A percentile compares a stretch with the other conserved stretches of the same genome.
Conservation (phyloP, 2,797 vertebrate genomes). For the Pseudochirops corinnae region DNA sequence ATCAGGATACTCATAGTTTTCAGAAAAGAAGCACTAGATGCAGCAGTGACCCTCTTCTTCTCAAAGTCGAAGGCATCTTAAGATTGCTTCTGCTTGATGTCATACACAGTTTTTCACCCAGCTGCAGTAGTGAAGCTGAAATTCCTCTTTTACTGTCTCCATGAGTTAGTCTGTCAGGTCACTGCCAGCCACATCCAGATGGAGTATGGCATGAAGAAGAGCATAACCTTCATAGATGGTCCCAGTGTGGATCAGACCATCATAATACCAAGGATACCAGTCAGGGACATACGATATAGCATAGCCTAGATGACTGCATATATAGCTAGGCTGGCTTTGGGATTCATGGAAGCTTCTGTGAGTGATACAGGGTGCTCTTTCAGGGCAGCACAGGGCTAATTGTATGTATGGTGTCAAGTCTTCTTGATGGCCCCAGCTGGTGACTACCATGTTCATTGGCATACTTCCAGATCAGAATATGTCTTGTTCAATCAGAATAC, state of each 20-base stretch:
- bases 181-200: background rate
- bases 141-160: background rate
- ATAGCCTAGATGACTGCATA: background rate
- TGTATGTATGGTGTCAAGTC: slow-evolving; percentile 50
- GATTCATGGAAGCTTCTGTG: slow-evolving; percentile 40
- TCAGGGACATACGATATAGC: background rate
- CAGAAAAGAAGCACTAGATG: background rate
- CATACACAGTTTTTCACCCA: slow-evolving; percentile 63
- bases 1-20: slow-evolving; percentile 68
- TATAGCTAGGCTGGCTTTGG: background rate
- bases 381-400: slow-evolving; percentile 6
- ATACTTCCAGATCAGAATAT: slow-evolving; percentile 4
- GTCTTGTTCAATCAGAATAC: slow-evolving; percentile 44
- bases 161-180: background rate
- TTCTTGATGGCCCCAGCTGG: slow-evolving; percentile 62
- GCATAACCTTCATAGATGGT: background rate
- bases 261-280: background rate
- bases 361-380: slow-evolving; percentile 67
- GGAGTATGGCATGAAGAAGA: background rate
- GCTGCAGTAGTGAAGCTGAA: background rate
- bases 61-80: slow-evolving; percentile 9
- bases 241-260: background rate
- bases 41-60: background rate
- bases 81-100: slow-evolving; percentile 72
- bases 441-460: slow-evolving; percentile 59